Conservation (phyloP, 2,888 invertebrate species). For the Zygothrica quintamaculata region DNA sequence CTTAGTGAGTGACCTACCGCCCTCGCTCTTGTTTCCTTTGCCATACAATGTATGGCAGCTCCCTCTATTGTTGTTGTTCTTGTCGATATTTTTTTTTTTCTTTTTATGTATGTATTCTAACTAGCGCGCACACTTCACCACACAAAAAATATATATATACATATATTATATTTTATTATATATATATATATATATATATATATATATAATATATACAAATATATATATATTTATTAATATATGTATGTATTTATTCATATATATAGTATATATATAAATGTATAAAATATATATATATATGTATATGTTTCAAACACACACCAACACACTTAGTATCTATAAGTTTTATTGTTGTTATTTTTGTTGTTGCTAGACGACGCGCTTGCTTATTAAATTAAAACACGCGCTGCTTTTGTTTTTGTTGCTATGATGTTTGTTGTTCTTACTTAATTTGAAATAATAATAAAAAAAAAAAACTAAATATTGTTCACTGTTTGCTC, state of each 20-base stretch:
- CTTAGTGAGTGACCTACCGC: slow-evolving; percentile 18
- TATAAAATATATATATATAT: too few relatives aligned
- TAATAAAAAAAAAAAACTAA: slow-evolving; percentile 26
- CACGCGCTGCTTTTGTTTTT: slow-evolving; percentile 68
- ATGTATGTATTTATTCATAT: too few relatives aligned
- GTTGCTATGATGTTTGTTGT: slow-evolving; percentile 29
- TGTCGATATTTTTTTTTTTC: slow-evolving; percentile 38
- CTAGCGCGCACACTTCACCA: slow-evolving; percentile 61
- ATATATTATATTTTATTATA: slow-evolving; percentile 15
- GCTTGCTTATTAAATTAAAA: slow-evolving; percentile 70
- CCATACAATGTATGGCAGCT: slow-evolving; percentile 35
- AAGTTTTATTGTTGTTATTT: slow-evolving; percentile 58
- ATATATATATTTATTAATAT: slow-evolving; percentile 2
- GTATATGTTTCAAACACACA: slow-evolving; percentile 12
- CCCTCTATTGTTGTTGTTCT: slow-evolving; percentile 38
- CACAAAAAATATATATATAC: too few relatives aligned
- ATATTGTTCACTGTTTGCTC: slow-evolving; percentile 29
- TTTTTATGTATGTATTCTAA: slow-evolving; percentile 31
- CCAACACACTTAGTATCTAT: slow-evolving; percentile 67
- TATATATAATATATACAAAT: slow-evolving; percentile 40
- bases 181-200: slow-evolving; percentile 32
- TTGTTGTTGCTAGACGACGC: slow-evolving; percentile 65
- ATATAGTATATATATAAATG: too few relatives aligned
- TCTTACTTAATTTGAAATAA: slow-evolving; percentile 44
- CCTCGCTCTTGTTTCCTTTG: slow-evolving; percentile 42